phyloP scores from a whole-genome alignment of 2,888 invertebrate species.

The Lasioglossum vierecki region DNA sequence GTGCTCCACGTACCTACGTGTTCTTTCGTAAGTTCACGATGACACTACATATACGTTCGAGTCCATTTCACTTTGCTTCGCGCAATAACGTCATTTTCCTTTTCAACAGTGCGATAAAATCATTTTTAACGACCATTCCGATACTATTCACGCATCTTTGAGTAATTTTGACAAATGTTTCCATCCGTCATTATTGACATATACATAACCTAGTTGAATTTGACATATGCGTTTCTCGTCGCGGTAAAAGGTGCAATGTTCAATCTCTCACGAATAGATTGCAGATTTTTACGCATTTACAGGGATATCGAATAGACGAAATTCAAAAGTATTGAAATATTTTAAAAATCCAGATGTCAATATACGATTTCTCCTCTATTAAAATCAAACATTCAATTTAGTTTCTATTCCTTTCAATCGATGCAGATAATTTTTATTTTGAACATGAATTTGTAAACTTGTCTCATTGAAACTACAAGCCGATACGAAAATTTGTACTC shows the following conservation, averaged over 20 bases:
- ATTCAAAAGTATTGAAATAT: too few species aligned
- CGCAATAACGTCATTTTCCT: constrained; percentile 1
- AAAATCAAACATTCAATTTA: too few species aligned
- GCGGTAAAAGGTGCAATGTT: not conserved
- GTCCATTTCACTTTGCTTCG: too few species aligned
- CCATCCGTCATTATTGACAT: not conserved
- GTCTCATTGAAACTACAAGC: not conserved
- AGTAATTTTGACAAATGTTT: not conserved
- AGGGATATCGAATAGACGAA: too few species aligned
- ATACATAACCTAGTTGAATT: constrained; percentile 53
- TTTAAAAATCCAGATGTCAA: too few species aligned
- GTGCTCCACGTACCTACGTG: constrained; percentile 53
- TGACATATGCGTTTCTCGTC: constrained; percentile 56
- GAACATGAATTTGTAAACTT: not conserved
- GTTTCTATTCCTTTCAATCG: too few species aligned
- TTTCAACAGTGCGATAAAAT: not conserved
- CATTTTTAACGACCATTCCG: not conserved
- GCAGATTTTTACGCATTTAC: too few species aligned
- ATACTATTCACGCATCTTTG: not conserved
- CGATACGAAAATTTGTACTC: not conserved
- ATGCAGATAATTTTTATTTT: too few species aligned
- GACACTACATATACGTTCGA: not conserved
- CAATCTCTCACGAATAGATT: not conserved
- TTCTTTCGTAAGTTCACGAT: constrained; percentile 30
- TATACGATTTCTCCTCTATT: too few species aligned